Percentiles rank a stretch among this genome's conserved stretches.
Evolutionary conservation across 1,140 invertebrate species (phyloP).

Genomic region (Drosophila pruinosa): DNA sequence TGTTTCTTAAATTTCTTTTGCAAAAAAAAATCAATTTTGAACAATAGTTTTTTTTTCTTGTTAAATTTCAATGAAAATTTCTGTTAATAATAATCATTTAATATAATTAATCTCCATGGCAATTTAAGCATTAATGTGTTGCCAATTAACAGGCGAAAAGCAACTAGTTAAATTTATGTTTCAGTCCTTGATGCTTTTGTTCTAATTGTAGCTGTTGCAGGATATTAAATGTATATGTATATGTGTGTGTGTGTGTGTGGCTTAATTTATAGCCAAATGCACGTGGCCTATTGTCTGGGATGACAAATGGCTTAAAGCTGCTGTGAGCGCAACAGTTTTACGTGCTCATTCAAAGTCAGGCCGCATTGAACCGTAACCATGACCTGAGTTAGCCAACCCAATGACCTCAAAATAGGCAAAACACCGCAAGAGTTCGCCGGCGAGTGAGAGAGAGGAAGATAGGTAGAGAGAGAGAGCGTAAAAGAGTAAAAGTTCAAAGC

Average conservation of each 20-base stretch:
- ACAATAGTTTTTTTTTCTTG: no score
- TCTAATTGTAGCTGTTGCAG: slow-evolving; percentile 17
- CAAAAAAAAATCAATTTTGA: no score
- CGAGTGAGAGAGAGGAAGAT: background rate
- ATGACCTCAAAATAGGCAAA: slow-evolving; percentile 28
- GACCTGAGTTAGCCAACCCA: slow-evolving; percentile 39
- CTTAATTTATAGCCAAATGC: slow-evolving; percentile 33
- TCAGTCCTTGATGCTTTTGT: background rate
- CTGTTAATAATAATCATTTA: no score
- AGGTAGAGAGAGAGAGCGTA: background rate
- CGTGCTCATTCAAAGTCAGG: slow-evolving; percentile 6
- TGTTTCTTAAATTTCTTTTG: no score
- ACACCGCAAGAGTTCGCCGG: background rate
- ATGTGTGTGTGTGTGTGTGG: background rate
- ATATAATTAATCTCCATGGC: no score
- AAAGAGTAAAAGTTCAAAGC: slow-evolving; percentile 44
- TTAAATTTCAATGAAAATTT: no score
- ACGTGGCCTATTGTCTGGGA: slow-evolving; percentile 22
- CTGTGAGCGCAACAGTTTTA: slow-evolving; percentile 36
- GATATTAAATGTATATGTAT: slow-evolving; percentile 1
- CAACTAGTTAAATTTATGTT: slow-evolving; percentile 12
- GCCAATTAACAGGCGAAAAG: background rate
- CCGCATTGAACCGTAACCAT: slow-evolving; percentile 40
- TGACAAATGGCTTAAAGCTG: slow-evolving; percentile 23
- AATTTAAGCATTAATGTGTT: background rate